Evolutionary conservation across 1,140 invertebrate genomes (phyloP).

Genomic region (Drosophila insularis): DNA sequence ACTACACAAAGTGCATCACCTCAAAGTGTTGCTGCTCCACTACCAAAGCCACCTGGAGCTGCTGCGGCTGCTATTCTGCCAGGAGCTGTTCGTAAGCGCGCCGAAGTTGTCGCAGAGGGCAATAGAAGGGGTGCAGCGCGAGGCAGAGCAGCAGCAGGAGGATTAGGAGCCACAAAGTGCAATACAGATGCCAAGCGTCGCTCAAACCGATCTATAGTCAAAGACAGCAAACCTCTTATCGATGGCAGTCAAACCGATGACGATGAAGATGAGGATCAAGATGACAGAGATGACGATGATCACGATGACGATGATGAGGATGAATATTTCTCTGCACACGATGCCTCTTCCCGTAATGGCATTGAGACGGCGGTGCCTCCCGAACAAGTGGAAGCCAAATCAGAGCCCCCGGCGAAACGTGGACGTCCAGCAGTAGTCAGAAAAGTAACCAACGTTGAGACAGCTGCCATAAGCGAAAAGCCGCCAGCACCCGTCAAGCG

Average conservation of each 20-base stretch:
- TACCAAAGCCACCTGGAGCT: not conserved
- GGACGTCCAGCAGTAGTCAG: constrained; percentile 41
- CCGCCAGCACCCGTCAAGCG: constrained; percentile 61
- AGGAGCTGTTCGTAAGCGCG: constrained; percentile 84
- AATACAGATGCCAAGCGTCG: constrained; percentile 66
- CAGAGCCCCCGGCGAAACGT: constrained; percentile 32
- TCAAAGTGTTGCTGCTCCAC: not conserved
- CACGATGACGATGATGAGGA: constrained; percentile 50
- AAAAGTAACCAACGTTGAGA: constrained; percentile 30
- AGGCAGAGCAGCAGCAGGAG: constrained; percentile 24
- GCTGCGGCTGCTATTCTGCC: constrained; percentile 75
- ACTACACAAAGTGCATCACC: constrained; percentile 6
- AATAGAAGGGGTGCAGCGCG: constrained; percentile 54
- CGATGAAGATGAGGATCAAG: constrained; percentile 26
- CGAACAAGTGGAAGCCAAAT: constrained; percentile 44
- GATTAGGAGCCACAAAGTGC: constrained; percentile 18
- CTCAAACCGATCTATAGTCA: constrained; percentile 60
- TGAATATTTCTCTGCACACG: constrained; percentile 72
- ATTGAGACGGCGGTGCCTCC: constrained; percentile 50
- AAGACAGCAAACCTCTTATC: constrained; percentile 51
- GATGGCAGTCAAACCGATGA: constrained; percentile 46
- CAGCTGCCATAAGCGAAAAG: constrained; percentile 45
- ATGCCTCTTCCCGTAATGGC: constrained; percentile 65
- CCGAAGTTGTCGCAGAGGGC: constrained; percentile 79
- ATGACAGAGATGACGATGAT: constrained; percentile 11